Evolutionary conservation across 2,113 vertebrate genomes (phyloP), one percentile per base, ranked within the genome.

Genomic region (Anolis carolinensis): DNA sequence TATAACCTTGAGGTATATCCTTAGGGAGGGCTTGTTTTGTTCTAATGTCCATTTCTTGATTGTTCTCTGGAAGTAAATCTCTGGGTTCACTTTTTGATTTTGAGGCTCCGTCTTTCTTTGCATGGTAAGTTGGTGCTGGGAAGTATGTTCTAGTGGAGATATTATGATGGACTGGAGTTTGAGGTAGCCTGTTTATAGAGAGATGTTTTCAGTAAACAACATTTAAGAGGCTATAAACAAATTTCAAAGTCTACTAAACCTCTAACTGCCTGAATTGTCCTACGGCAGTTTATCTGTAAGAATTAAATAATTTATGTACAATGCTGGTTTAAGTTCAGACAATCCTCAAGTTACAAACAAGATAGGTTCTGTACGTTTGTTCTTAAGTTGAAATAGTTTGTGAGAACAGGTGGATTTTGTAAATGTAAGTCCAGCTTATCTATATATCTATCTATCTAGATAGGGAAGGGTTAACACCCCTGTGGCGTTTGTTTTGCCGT

Each of bases 131-230:
- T 50, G 90, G 52, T 62, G 32, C 89, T 79, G 94, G 78, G 87
- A 85, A 52, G 30, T 90, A 86, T 0, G 81, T 59, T 91, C 90
- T 93, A 50, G 27, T 20, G 88, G 93, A 95, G 82, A 85, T 90
- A 80, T 88, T 93, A 82, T 93, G 95, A 94, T 95, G 94, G 93
- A 34, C 94, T 73, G 95, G 94, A 93, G 95, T 95, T 84, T 96
- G 96, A 0, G 86, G 95, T 0, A 97, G 87, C 83, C 96, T 97
- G 84, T 93, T 93, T 34, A 77, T 11, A 63, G 73, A 90, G 67
- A 91, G 30, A 88, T 34, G 88, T 89, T 0, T 84, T 4, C 88
- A 76, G 82, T 79, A 62, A 3, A 14, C 48, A 90, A 81, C 67
- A 89, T 74, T 79, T 87, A 48, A 0, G 65, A 81, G 79, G 59